phyloP scores from a whole-genome alignment of 2,888 invertebrate species.

The Allophyes oxyacanthae region DNA sequence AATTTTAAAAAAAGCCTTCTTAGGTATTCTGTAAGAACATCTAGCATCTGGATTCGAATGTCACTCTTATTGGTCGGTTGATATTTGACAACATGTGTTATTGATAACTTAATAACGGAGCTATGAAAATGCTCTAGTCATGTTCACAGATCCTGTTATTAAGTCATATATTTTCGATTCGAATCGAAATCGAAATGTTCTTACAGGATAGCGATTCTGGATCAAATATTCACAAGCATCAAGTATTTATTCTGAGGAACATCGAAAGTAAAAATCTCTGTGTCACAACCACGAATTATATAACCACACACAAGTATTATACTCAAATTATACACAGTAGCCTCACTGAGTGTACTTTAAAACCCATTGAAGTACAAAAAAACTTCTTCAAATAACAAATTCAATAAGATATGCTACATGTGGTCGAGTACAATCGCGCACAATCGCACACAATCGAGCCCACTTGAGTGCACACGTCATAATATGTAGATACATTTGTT shows the following conservation, averaged over 20 bases:
- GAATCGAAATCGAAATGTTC: too few relatives aligned
- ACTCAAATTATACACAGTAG: conserved; percentile 46
- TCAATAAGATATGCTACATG: conserved; percentile 83
- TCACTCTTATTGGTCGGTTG: too few relatives aligned
- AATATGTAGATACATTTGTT: conserved; percentile 72
- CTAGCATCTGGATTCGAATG: too few relatives aligned
- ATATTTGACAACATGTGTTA: too few relatives aligned
- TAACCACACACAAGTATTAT: conserved; percentile 40
- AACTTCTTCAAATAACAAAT: conserved; percentile 82
- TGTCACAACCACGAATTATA: not conserved
- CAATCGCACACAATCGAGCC: conserved; percentile 70
- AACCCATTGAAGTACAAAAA: conserved; percentile 58
- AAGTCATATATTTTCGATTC: too few relatives aligned
- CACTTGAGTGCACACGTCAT: conserved; percentile 77
- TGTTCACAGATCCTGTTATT: too few relatives aligned
- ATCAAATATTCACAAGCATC: too few relatives aligned
- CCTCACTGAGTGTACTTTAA: conserved; percentile 54
- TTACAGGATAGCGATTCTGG: too few relatives aligned
- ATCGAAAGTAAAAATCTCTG: not conserved
- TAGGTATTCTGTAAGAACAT: too few relatives aligned
- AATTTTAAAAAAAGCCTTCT: too few relatives aligned
- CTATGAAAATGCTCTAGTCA: too few relatives aligned
- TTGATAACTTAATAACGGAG: too few relatives aligned
- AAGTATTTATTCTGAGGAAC: not conserved
- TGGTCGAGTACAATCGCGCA: conserved; percentile 77